Conservation (phyloP, 2,113 vertebrate species). For the Macquaria australasica region DNA sequence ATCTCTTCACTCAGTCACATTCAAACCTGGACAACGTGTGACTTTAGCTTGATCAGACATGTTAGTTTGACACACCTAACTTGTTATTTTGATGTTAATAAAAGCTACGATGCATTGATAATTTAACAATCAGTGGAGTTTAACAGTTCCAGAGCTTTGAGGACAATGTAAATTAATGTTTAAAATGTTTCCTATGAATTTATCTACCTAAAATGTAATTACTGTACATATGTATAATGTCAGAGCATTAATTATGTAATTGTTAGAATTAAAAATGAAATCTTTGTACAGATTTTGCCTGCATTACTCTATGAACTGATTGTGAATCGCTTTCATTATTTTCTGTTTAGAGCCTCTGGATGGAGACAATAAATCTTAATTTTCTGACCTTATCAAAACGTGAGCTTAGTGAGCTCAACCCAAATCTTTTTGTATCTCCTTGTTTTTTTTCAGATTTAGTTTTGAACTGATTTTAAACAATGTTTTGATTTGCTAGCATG, state of each 20-base stretch:
- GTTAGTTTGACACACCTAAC: background rate
- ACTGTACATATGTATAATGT: conserved; percentile 55
- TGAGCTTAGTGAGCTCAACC: background rate
- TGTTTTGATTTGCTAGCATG: background rate
- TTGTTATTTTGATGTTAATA: background rate
- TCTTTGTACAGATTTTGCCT: background rate
- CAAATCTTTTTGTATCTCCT: background rate
- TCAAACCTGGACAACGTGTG: conserved; percentile 91
- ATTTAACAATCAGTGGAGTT: conserved; percentile 6
- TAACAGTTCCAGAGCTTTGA: background rate
- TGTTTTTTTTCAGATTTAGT: background rate
- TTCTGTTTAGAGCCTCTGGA: conserved; percentile 12
- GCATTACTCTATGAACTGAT: background rate
- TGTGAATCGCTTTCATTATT: background rate
- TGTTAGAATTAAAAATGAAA: conserved; percentile 26
- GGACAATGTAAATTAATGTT: conserved; percentile 3
- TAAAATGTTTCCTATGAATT: background rate
- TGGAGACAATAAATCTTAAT: conserved; percentile 5
- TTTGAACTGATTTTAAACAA: background rate
- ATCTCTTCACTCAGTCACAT: conserved; percentile 74
- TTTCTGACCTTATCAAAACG: background rate
- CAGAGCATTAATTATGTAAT: conserved; percentile 26
- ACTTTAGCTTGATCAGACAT: conserved; percentile 88
- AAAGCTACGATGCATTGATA: background rate
- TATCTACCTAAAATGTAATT: conserved; percentile 39